phyloP scores from a whole-genome alignment of 2,797 vertebrate species.

The Paedocypris micromegethes region DNA sequence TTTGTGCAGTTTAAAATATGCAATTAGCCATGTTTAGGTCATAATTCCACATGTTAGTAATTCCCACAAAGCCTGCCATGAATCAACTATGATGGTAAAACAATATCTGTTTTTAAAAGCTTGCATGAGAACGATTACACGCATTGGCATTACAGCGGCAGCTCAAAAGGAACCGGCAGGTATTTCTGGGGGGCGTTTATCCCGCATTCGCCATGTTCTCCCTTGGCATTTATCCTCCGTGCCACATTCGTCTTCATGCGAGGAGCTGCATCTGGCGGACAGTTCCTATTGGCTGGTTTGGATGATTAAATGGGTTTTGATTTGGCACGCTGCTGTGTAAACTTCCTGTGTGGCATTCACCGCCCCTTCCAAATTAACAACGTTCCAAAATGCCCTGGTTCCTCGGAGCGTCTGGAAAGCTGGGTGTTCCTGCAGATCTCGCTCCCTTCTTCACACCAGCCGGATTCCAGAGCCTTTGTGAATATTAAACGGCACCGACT shows the following conservation, averaged over 20 bases:
- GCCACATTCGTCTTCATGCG: conserved; percentile 64
- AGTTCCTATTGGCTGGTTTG: conserved; percentile 53
- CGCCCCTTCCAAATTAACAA: conserved; percentile 67
- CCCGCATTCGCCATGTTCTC: too few relatives aligned
- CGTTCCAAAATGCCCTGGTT: conserved; percentile 60
- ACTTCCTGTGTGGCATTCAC: conserved; percentile 70
- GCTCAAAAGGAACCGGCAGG: conserved; percentile 42
- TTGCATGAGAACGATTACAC: conserved; percentile 61
- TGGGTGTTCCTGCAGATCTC: conserved; percentile 34
- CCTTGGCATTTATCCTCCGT: conserved; percentile 18
- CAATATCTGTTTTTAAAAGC: conserved; percentile 47
- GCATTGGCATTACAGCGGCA: conserved; percentile 40
- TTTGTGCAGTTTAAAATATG: conserved; percentile 50
- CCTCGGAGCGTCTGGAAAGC: conserved; percentile 61
- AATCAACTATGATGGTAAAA: conserved; percentile 49
- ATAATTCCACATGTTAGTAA: conserved; percentile 49
- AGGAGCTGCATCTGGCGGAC: conserved; percentile 53
- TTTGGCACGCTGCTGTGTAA: conserved; percentile 64
- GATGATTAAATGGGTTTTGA: conserved; percentile 72
- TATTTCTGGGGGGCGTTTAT: conserved; percentile 38
- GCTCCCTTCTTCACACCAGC: conserved; percentile 42
- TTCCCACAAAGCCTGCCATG: conserved; percentile 53
- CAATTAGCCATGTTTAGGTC: conserved; percentile 51
- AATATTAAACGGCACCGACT: conserved; percentile 72
- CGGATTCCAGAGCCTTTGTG: conserved; percentile 66